Conservation (phyloP, 2,888 invertebrate genomes). For the Sphinx pinastri region DNA sequence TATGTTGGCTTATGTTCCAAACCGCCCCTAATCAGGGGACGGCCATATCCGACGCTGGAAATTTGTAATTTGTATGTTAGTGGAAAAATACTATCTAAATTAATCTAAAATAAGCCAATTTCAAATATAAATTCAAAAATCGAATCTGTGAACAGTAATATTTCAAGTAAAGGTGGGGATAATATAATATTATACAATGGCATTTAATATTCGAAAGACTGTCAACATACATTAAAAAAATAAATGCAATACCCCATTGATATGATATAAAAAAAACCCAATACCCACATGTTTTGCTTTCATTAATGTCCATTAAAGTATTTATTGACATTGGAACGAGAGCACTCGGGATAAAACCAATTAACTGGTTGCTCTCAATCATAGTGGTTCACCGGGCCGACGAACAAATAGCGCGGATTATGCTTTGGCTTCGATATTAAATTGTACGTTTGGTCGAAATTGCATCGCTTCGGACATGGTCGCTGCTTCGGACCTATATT, state of each 20-base stretch:
- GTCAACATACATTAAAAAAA: neutral
- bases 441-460: constrained; percentile 16
- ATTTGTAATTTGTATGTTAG: too few species aligned
- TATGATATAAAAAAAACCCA: neutral
- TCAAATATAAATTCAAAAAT: too few species aligned
- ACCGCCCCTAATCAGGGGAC: too few species aligned
- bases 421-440: constrained; percentile 18
- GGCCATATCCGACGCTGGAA: too few species aligned
- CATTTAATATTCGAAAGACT: too few species aligned
- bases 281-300: neutral
- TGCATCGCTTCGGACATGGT: neutral
- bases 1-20: too few species aligned
- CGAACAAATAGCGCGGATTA: constrained; percentile 24
- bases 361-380: constrained; percentile 29
- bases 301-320: constrained; percentile 17
- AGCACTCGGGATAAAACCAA: constrained; percentile 32
- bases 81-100: too few species aligned
- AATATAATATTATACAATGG: too few species aligned
- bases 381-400: constrained; percentile 28
- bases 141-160: too few species aligned
- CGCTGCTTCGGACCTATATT: neutral
- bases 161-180: too few species aligned
- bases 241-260: neutral
- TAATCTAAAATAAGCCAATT: too few species aligned
- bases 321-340: constrained; percentile 28